Evolutionary conservation across 92 coral and sea anemone genomes (phyloP).

Genomic region (Parazoanthus atlanticus): DNA sequence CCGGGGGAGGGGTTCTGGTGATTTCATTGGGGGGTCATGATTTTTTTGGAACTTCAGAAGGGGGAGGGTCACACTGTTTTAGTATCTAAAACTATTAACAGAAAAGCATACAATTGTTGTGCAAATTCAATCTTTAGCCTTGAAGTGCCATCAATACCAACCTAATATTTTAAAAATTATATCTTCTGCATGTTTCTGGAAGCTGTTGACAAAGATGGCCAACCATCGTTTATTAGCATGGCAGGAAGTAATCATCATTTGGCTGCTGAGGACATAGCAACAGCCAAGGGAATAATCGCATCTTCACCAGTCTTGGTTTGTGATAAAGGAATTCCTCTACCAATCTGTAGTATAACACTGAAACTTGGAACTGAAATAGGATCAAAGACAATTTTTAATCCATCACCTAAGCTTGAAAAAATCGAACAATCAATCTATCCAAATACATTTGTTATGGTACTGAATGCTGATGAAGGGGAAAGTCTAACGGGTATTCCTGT

Average conservation of each 20-base stretch:
- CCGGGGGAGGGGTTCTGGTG: too few relatives aligned
- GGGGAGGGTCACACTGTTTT: too few relatives aligned
- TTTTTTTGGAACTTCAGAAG: too few relatives aligned
- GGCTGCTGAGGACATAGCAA: constrained; percentile 55
- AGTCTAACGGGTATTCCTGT: constrained; percentile 72
- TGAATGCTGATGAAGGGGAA: constrained; percentile 84
- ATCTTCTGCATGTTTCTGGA: neutral
- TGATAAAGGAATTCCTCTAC: constrained; percentile 83
- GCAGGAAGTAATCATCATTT: constrained; percentile 82
- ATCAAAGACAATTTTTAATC: constrained; percentile 76
- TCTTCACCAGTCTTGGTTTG: constrained; percentile 77
- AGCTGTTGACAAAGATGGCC: constrained; percentile 77
- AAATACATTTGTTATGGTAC: constrained; percentile 66
- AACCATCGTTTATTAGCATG: constrained; percentile 87
- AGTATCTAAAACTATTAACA: neutral
- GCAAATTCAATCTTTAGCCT: neutral
- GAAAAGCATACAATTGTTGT: too few relatives aligned
- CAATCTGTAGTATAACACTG: constrained; percentile 66
- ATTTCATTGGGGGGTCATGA: too few relatives aligned
- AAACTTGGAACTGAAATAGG: constrained; percentile 76
- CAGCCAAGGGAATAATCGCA: constrained; percentile 53
- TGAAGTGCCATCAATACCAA: neutral
- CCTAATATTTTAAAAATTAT: neutral
- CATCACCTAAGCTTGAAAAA: constrained; percentile 76
- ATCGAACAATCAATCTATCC: constrained; percentile 58